Percentiles rank a stretch among this genome's conserved stretches.
Evolutionary conservation across 2,113 vertebrate genomes (phyloP).

Genomic region (Halcyon malimbica): DNA sequence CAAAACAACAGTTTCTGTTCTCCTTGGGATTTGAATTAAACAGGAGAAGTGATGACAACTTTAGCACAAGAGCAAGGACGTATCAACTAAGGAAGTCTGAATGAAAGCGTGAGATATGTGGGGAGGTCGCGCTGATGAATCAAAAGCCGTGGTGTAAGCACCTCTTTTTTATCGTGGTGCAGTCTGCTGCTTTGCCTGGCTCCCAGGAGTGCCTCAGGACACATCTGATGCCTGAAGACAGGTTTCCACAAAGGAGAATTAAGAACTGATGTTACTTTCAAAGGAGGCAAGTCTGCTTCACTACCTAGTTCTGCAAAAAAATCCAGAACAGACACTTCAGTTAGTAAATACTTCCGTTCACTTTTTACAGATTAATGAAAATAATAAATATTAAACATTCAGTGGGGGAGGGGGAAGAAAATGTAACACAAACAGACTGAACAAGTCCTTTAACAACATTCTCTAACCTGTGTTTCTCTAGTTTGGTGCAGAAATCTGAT

Average conservation of each 20-base stretch:
- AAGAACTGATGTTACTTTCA: slow-evolving; percentile 86
- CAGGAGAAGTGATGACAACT: not conserved
- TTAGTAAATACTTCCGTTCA: not conserved
- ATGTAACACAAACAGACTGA: not conserved
- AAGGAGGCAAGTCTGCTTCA: slow-evolving; percentile 81
- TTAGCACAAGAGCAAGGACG: not conserved
- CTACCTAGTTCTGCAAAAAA: slow-evolving; percentile 79
- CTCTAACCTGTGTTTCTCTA: not conserved
- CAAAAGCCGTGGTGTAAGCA: not conserved
- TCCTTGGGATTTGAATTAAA: not conserved
- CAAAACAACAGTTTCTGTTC: not conserved
- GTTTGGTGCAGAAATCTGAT: not conserved
- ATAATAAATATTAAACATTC: not conserved
- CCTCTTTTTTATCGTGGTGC: slow-evolving; percentile 65
- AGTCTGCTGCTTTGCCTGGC: slow-evolving; percentile 8
- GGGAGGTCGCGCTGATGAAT: not conserved
- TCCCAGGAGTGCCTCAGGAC: slow-evolving; percentile 58
- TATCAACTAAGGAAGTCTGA: not conserved
- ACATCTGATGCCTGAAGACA: slow-evolving; percentile 89
- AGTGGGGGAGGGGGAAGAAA: too few species aligned
- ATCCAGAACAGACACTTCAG: not conserved
- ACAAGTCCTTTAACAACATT: not conserved
- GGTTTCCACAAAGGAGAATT: slow-evolving; percentile 93
- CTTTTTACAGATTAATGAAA: not conserved
- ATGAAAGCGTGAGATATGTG: fast-evolving